A percentile compares a stretch with the other conserved stretches of the same genome.
phyloP scores from a whole-genome alignment of 2,113 vertebrate genomes.

The Excalfactoria chinensis region DNA sequence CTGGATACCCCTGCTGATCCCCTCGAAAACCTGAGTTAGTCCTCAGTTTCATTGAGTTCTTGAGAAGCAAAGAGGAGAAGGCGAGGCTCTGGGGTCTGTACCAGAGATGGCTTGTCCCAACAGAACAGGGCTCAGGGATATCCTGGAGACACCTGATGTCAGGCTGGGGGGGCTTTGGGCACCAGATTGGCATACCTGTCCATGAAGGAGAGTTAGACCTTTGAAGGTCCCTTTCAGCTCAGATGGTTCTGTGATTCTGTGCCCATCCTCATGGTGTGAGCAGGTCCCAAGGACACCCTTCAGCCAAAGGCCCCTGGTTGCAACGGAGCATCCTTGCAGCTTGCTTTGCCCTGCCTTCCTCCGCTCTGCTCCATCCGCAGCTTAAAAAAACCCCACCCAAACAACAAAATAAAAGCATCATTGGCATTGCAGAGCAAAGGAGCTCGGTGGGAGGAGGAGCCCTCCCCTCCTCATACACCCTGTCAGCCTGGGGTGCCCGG shows the following conservation, averaged over 20 bases:
- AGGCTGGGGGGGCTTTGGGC: no score
- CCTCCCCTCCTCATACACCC: neutral
- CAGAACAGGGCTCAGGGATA: no score
- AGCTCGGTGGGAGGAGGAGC: neutral
- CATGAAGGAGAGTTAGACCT: no score
- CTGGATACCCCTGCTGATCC: neutral
- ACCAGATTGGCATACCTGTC: no score
- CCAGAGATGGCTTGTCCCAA: neutral
- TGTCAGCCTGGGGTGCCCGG: neutral
- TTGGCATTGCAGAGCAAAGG: neutral
- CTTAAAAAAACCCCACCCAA: neutral
- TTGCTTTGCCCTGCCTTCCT: neutral
- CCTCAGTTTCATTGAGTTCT: neutral
- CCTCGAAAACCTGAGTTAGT: neutral
- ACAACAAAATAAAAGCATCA: neutral
- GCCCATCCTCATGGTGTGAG: neutral
- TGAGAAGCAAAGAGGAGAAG: neutral
- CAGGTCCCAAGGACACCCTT: neutral
- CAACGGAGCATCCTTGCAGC: rapidly evolving
- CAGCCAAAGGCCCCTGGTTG: neutral
- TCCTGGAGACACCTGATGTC: no score
- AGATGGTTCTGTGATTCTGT: no score
- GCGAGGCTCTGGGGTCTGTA: neutral
- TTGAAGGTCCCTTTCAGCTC: no score
- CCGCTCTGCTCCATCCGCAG: rapidly evolving